These are phyloP conservation scores for Hypotaenidia okinawae DNA, from an alignment of 2,797 vertebrate genomes.

Conservation along the genomic window DNA sequence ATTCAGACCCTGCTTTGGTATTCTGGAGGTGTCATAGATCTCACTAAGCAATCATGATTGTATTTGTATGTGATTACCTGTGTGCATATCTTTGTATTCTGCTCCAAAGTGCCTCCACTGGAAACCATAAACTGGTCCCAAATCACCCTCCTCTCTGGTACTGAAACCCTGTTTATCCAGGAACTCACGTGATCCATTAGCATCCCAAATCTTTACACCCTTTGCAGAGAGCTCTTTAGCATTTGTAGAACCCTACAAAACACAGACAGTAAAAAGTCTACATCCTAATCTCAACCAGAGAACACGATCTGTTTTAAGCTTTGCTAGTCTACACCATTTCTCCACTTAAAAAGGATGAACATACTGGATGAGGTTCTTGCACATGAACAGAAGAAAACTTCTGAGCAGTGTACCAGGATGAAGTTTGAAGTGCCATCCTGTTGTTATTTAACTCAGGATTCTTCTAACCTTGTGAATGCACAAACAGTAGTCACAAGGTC, in stretches of 20 bases:
- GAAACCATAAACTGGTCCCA: slow-evolving; percentile 97
- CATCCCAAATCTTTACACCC: slow-evolving; percentile 97
- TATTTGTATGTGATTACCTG: slow-evolving; percentile 78
- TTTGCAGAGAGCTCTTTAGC: slow-evolving; percentile 93
- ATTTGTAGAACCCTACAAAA: slow-evolving; percentile 92
- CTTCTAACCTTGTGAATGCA: neutral
- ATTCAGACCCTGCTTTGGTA: neutral
- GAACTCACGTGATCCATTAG: slow-evolving; percentile 92
- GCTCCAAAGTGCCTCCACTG: slow-evolving; percentile 98
- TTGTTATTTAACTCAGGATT: neutral
- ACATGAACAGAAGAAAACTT: neutral
- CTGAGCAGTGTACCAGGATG: neutral
- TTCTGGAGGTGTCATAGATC: neutral
- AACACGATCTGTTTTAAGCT: neutral
- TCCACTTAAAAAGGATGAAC: neutral
- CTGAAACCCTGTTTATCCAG: slow-evolving; percentile 91
- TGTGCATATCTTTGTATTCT: slow-evolving; percentile 91
- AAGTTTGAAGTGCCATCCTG: neutral
- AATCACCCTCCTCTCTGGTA: slow-evolving; percentile 90
- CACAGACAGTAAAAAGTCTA: neutral
- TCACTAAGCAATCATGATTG: neutral
- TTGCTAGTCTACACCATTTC: neutral
- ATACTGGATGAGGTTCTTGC: neutral
- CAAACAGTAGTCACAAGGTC: neutral
- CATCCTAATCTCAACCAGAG: neutral